Conservation (phyloP, 2,888 invertebrate species). For the Bruchidius siliquastri region DNA sequence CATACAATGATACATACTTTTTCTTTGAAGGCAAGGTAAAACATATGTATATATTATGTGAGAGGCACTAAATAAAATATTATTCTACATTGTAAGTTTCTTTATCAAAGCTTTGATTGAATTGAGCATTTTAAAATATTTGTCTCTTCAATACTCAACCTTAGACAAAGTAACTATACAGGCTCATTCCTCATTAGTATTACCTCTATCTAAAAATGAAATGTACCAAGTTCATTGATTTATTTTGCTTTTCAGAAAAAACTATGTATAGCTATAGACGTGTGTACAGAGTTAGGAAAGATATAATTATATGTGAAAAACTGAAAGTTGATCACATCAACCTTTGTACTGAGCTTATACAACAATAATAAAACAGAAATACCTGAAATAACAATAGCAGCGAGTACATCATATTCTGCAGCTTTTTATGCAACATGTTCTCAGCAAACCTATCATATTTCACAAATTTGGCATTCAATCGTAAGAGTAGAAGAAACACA, state of each 20-base stretch:
- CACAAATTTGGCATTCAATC: too few species aligned
- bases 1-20: constrained; percentile 11
- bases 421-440: too few species aligned
- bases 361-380: not conserved
- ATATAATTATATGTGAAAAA: not conserved
- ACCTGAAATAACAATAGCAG: not conserved
- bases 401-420: not conserved
- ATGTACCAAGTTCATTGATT: not conserved
- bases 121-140: constrained; percentile 1
- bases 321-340: not conserved
- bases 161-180: not conserved
- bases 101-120: not conserved
- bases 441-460: too few species aligned
- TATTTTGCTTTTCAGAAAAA: not conserved
- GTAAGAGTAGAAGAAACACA: too few species aligned
- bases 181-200: not conserved
- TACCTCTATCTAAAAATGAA: not conserved
- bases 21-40: constrained; percentile 34
- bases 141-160: not conserved
- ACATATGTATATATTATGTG: constrained; percentile 28
- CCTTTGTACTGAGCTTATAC: not conserved
- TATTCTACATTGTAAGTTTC: constrained; percentile 7
- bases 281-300: too few species aligned
- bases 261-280: not conserved
- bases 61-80: constrained; percentile 37